These are phyloP conservation scores for Epizoanthus rinbou DNA, from an alignment of 92 coral and sea anemone genomes.

Conservation along the genomic window DNA sequence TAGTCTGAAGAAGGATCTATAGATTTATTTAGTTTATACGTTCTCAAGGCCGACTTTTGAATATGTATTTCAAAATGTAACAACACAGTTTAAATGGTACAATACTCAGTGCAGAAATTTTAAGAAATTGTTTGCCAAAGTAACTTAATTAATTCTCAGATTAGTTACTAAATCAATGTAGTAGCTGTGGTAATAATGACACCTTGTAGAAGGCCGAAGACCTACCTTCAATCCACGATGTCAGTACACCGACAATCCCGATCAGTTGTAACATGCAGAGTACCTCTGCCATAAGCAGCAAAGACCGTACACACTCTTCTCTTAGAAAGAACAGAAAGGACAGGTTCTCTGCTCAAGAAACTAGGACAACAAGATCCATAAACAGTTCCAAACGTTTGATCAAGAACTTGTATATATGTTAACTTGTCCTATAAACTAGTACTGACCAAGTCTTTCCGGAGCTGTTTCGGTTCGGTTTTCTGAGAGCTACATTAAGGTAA, in stretches of 20 bases:
- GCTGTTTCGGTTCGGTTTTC: not conserved
- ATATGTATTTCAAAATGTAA: too few species aligned
- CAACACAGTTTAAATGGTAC: too few species aligned
- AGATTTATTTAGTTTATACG: too few species aligned
- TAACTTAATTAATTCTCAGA: not conserved
- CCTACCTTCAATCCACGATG: conserved; percentile 6
- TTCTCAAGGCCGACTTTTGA: too few species aligned
- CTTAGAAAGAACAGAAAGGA: too few species aligned
- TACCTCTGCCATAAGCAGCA: too few species aligned
- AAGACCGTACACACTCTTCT: too few species aligned
- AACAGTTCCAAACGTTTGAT: too few species aligned
- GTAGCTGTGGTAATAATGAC: too few species aligned
- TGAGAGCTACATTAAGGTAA: not conserved
- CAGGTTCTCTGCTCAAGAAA: not conserved
- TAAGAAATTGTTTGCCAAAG: not conserved
- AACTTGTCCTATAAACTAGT: not conserved
- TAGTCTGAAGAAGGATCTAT: too few species aligned
- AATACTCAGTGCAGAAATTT: not conserved
- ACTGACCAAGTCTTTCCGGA: not conserved
- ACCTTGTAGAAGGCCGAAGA: not conserved
- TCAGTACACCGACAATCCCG: not conserved
- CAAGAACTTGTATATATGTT: too few species aligned
- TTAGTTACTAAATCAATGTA: not conserved
- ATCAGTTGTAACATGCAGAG: not conserved
- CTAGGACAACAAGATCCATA: not conserved